Evolutionary conservation across 2,113 vertebrate species (phyloP).

Genomic region (Chloropsis cyanopogon): DNA sequence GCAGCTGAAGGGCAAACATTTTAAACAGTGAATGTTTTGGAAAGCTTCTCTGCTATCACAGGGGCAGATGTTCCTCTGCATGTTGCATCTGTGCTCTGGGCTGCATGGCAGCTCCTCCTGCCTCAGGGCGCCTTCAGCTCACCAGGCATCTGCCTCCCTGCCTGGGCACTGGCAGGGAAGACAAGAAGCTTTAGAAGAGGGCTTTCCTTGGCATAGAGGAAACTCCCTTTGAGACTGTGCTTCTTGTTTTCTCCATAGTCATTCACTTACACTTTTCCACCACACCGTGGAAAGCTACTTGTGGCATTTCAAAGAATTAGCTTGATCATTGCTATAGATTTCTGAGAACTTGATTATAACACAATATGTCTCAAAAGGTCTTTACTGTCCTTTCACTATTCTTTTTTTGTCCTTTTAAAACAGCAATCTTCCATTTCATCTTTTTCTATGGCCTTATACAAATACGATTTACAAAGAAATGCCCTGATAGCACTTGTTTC

Average conservation of each 20-base stretch:
- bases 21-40: not conserved
- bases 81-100: not conserved
- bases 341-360: not conserved
- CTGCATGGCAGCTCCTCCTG: not conserved
- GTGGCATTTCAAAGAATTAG: not conserved
- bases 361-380: not conserved
- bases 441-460: not conserved
- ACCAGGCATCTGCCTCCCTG: not conserved
- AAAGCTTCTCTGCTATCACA: not conserved
- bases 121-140: not conserved
- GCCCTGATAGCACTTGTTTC: not conserved
- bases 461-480: constrained; percentile 1
- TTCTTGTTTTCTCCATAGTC: not conserved
- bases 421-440: not conserved
- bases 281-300: not conserved
- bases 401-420: not conserved
- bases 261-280: not conserved
- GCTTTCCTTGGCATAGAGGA: not conserved
- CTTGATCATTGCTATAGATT: not conserved
- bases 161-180: not conserved
- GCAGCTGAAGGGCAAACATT: not conserved
- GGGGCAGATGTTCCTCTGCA: not conserved
- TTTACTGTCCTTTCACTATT: not conserved
- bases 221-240: not conserved
- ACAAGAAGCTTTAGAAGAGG: not conserved